Evolutionary conservation across 2,797 vertebrate species (phyloP), one percentile per base, ranked within the genome.

Genomic region (Coreius guichenoti): DNA sequence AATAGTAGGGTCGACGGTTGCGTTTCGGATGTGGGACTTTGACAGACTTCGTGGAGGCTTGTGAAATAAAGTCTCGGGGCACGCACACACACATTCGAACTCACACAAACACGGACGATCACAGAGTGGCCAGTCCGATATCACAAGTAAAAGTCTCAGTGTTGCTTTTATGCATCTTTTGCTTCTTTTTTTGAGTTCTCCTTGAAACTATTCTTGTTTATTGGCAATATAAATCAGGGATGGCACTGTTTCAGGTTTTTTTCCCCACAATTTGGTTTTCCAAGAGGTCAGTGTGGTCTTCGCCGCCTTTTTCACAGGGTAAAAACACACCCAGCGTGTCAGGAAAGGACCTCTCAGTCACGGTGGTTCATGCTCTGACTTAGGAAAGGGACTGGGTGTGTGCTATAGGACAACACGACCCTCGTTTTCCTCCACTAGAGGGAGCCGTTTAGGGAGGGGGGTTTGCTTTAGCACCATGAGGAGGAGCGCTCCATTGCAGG

Each of bases 401-500:
- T 95, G 95, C 95, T 96, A 96, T 95, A 95, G 78, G 93, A 88
- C 90, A 87, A 93, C 91, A 47, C 77, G 67, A 61, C 83, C 80
- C 82, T n/a, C 8, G 43, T 78, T 84, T 78, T 56, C 95, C 93
- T 87, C 92, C 93, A 93, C 94, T 86, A 92, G 82, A 69, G 73
- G 45, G 82, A 82, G 69, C 61, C 13, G 49, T 87, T 61, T 16
- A 69, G 45, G 47, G 31, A 54, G 33, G 58, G 75, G 67, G 84
- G 72, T 63, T 81, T 61, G 68, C 77, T 73, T 87, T 97, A 97
- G 96, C 96, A 97, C 96, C 96, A 96, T 91, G 88, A 86, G 88
- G 89, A 88, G 74, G 45, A 81, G 43, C 63, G 80, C 67, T 86
- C 65, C 86, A 86, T 69, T 85, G 89, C 86, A 87, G 70, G 76